Evolutionary conservation across 1,140 invertebrate species (phyloP), one percentile per base, ranked within the genome.

Genomic region (Cataglyphis hispanica): DNA sequence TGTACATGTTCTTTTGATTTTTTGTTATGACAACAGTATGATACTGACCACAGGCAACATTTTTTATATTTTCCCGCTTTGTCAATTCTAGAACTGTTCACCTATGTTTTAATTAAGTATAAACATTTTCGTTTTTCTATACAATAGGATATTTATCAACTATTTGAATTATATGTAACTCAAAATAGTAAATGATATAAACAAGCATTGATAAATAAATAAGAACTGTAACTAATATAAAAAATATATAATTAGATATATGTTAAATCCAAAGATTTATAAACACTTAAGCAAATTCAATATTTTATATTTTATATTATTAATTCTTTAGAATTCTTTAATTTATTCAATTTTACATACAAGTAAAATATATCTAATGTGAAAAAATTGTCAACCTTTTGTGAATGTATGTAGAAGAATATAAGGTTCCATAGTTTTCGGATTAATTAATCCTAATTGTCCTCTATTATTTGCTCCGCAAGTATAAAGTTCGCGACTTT

Each of bases 31-130:
- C 96, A 40, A 97, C 92, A 46, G 97, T 97, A 91, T 97, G 97
- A 92, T 97, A 96, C 92, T 98, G 97, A 6, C 97, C 97, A 94
- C 97, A 97, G 19, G 95, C 95, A 72, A 97, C 95, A 86, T 95
- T 95, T 66, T 93, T 93, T 67, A 97, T 94, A 70, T 96, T 94
- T 69, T 22, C 76, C 16, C 37, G 63, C 40, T 53, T 37, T 27
- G 89, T 89, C 66, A 97, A 80, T 67, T 94, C 95, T 86, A 95
- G 92, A 92, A 97, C 96, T 96, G 60, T 86, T 81, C 11, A 72
- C 50, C 58, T 83, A 27, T 8, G 1, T 69, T 69, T 69, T 31
- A 80, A 69, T 78, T 70, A 70, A 70, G 0, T 43, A 7, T 2
- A 43, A 46, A 64, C 13, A 34, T 77, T 77, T 43, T 77, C 53